Base-by-base conservation (phyloP, 2,113 vertebrate genomes). In the Atlantisia rogersi region DNA sequence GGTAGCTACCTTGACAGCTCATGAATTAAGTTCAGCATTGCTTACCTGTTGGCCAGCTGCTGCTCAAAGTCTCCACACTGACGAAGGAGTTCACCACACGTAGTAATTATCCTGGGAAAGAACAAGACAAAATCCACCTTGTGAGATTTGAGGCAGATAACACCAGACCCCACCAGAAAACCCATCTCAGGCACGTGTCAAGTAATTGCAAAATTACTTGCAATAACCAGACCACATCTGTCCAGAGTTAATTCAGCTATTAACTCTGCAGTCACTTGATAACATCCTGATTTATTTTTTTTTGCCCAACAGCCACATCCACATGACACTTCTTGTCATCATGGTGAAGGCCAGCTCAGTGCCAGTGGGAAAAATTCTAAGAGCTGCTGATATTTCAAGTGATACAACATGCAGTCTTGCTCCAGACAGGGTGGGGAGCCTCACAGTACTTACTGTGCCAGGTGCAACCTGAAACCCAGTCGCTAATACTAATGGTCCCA, bases 51-150 rank as follows among this genome's bases (percentile, higher is more conserved):
- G 39, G 98, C 98, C 42, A 99, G 96, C 56, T 99, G 98, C 94
- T 98, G 98, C 92, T 99, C 98, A 2, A 98, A 98, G 92, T 98
- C 98, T 69, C 98, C 98, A 59, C 98, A 98, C 62, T 98, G 98
- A 52, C 96, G 96, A 82, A 99, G 94, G 84, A 99, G 97, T 42
- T 99, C 98, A 28, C 98, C 98, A n/a, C 98, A 99, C 59, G 98
- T 97, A 24, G 98, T 73, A 70, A 99, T 98, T 76, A 99, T 98
- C 92, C 98, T 99, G 88, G 35, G 69, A 85, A 90, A 60, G 80
- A 93, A 86, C 28, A 95, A 67, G 90, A 90, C 77, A 89, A 64
- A 90, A 95, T 69, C 9, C 32, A 81, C 3, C 35, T 21, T 19
- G 68, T 88, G 88, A 95, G 59, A 80, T 29, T 9, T 32, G 50